Base-by-base conservation (phyloP, 2,797 vertebrate genomes). In the Yasuhikotakia modesta region DNA sequence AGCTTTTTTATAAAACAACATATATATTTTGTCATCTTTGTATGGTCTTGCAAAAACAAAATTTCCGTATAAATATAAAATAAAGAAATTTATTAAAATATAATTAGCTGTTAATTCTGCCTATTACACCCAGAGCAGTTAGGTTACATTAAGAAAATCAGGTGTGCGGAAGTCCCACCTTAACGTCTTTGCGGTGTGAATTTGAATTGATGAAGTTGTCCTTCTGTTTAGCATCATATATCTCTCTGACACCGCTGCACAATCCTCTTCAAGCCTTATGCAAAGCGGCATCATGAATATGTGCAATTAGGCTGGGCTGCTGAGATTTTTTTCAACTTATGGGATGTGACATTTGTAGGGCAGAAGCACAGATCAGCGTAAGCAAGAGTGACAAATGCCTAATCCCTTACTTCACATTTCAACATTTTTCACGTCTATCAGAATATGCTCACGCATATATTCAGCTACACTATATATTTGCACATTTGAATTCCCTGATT, bases 281-380 rank as follows among this genome's bases (percentile, higher is more conserved):
- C 93, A 96, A 95, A 96, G 89, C 87, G 93, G 87, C 85, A 83
- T 92, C 89, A 94, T 95, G 94, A 95, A 96, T 95, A 96, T 95
- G 94, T 80, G 61, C 94, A 95, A 95, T 97, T 97, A 95, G 93
- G 91, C 91, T 93, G 87, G 94, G 93, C 91, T 88, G 91, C 91
- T 91, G 90, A 95, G 94, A 95, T 96, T 96, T 95, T n/a, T 92
- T 93, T 93, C 92, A 90, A 89, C 91, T 95, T 97, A 96, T 95
- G 89, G 83, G 84, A 94, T 94, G 93, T 95, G 95, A 95, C 92
- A 87, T 96, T 95, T 95, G 94, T 94, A 92, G 94, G 91, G 92
- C 92, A 94, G 89, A 80, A 87, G 88, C 91, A 95, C 93, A 91
- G 86, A 94, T 96, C 94, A 95, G 81, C 89, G 90, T 94, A 94